Conservation (phyloP, 2,113 vertebrate species). For the Sardina pilchardus region DNA sequence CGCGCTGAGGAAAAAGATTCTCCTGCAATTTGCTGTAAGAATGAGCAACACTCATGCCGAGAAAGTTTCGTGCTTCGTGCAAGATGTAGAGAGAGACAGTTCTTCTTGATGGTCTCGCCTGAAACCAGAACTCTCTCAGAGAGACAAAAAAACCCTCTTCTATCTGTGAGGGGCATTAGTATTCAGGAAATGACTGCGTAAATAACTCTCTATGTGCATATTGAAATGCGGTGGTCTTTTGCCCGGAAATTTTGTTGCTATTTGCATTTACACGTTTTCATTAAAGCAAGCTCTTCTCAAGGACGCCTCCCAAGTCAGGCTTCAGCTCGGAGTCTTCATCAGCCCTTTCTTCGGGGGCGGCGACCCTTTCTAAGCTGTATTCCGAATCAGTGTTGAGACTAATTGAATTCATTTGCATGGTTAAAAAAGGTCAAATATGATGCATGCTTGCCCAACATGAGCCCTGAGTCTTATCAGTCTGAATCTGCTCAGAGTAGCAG, state of each 20-base stretch:
- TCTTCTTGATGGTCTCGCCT: not conserved
- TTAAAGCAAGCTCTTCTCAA: not conserved
- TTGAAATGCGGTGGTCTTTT: slow-evolving; percentile 3
- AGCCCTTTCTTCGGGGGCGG: not conserved
- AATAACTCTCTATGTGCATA: slow-evolving; percentile 4
- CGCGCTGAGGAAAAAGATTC: not conserved
- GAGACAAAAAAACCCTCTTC: not conserved
- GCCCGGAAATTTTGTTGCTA: not conserved
- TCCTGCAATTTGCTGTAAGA: not conserved
- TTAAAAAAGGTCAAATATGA: slow-evolving; percentile 9
- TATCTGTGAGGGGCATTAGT: not conserved
- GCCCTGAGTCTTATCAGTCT: not conserved
- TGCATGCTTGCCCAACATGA: not conserved
- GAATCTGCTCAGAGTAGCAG: not conserved
- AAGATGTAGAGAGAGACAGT: not conserved
- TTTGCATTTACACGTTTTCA: slow-evolving; percentile 16
- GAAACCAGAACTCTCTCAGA: not conserved
- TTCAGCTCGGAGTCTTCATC: not conserved
- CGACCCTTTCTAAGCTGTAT: not conserved
- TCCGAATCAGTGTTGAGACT: not conserved
- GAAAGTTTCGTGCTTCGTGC: not conserved
- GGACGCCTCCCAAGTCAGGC: not conserved
- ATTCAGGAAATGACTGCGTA: not conserved
- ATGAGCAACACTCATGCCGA: not conserved
- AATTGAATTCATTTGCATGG: slow-evolving; percentile 18